Evolutionary conservation across 53 echinoderm and acorn worm species (phyloP).

Genomic region (Patiria pectinifera): DNA sequence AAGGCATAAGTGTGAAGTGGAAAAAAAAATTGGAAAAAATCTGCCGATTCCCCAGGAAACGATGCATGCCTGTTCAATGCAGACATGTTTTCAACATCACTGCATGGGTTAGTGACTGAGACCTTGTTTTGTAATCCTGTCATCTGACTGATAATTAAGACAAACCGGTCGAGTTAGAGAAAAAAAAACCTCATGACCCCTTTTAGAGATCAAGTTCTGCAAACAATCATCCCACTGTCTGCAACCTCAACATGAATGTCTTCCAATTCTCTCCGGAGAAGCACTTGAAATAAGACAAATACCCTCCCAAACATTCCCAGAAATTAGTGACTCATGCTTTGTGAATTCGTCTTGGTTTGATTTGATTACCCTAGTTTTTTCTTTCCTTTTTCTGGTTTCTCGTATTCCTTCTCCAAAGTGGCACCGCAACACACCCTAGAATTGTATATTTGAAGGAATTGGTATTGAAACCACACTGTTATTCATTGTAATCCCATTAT

Average conservation of each 20-base stretch:
- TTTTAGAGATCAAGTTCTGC: background rate
- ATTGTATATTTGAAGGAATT: background rate
- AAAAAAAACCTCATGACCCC: background rate
- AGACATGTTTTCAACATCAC: too few relatives aligned
- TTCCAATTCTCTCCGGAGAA: background rate
- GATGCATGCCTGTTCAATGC: too few relatives aligned
- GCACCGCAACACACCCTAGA: background rate
- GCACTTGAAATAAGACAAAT: background rate
- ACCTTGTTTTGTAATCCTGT: background rate
- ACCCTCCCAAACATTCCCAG: constrained; percentile 11
- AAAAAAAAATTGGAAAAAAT: too few relatives aligned
- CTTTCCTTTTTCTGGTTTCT: background rate
- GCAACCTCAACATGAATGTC: background rate
- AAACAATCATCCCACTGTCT: background rate
- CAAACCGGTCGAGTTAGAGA: background rate
- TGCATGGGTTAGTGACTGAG: too few relatives aligned
- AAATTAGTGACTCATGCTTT: constrained; percentile 34
- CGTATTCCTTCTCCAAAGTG: background rate
- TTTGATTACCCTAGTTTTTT: background rate
- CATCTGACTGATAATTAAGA: background rate
- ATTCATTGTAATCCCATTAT: background rate
- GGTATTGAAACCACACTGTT: background rate
- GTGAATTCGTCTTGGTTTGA: background rate
- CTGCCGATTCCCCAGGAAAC: too few relatives aligned
- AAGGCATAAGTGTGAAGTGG: too few relatives aligned